A percentile compares a stretch with the other conserved stretches of the same genome.
Conservation (phyloP, 30 jellyfish, hydroid and myxozoan genomes). For the Haliclystus octoradiatus region DNA sequence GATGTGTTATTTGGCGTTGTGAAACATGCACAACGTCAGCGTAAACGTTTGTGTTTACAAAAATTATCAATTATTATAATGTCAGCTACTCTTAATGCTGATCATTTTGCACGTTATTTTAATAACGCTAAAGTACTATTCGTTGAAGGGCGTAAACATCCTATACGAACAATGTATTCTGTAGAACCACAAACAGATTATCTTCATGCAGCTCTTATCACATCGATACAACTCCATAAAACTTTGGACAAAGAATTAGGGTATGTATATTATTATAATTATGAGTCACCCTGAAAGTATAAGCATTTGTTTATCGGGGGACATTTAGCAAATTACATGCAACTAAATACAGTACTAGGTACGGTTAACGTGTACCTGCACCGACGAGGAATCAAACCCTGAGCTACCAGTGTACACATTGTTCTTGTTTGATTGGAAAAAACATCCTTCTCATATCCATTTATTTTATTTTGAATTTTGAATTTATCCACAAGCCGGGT, state of each 20-base stretch:
- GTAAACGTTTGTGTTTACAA: constrained; percentile 2
- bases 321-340: no score
- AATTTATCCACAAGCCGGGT: no score
- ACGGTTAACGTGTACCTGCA: no score
- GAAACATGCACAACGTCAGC: constrained; percentile 59
- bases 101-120: constrained; percentile 66
- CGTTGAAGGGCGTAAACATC: constrained; percentile 87
- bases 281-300: neutral
- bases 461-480: no score
- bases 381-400: no score
- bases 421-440: no score
- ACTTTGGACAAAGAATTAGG: constrained; percentile 66
- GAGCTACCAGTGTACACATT: no score
- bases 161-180: constrained; percentile 62
- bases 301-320: no score
- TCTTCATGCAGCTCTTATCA: constrained; percentile 55
- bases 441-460: no score
- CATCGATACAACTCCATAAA: constrained; percentile 67
- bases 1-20: constrained; percentile 89
- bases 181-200: constrained; percentile 77
- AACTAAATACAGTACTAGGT: no score
- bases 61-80: constrained; percentile 58
- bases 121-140: constrained; percentile 64
- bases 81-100: constrained; percentile 97
- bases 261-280: constrained; percentile 10